phyloP scores from a whole-genome alignment of 1,140 invertebrate species.

The Sinella curviseta region DNA sequence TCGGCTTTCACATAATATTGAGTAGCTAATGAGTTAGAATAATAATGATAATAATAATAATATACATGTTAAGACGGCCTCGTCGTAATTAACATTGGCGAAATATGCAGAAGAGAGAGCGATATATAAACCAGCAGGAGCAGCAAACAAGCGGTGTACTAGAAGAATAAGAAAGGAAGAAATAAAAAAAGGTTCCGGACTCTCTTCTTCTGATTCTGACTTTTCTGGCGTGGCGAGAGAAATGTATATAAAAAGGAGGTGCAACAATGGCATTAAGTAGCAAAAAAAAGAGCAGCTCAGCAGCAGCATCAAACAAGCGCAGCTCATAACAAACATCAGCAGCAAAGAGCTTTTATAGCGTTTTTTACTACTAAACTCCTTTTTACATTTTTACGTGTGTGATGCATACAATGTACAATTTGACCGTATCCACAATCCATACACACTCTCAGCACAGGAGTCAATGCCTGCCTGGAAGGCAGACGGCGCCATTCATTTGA shows the following conservation, averaged over 20 bases:
- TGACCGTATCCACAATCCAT: background rate
- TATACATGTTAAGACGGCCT: conserved; percentile 46
- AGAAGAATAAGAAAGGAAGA: background rate
- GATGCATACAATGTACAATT: background rate
- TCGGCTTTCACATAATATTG: conserved; percentile 47
- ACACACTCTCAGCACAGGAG: conserved; percentile 5
- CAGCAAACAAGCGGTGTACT: background rate
- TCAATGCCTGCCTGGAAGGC: conserved; percentile 36
- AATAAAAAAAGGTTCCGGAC: background rate
- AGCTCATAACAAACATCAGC: no score
- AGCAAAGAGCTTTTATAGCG: background rate
- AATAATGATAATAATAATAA: conserved; percentile 26
- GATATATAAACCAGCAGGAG: conserved; percentile 6
- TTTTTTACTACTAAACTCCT: background rate
- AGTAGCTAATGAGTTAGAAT: conserved; percentile 46
- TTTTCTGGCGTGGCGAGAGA: background rate
- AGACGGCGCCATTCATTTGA: conserved; percentile 51
- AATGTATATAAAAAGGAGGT: background rate
- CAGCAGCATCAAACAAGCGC: no score
- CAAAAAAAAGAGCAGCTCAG: conserved; percentile 9
- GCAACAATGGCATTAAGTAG: conserved; percentile 12
- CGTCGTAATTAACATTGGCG: conserved; percentile 49
- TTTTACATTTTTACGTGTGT: background rate
- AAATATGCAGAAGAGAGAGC: conserved; percentile 45
- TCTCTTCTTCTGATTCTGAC: background rate